These are phyloP conservation scores for Megaustenia siamemsis DNA, from an alignment of 2,888 invertebrate species.

Conservation along the genomic window DNA sequence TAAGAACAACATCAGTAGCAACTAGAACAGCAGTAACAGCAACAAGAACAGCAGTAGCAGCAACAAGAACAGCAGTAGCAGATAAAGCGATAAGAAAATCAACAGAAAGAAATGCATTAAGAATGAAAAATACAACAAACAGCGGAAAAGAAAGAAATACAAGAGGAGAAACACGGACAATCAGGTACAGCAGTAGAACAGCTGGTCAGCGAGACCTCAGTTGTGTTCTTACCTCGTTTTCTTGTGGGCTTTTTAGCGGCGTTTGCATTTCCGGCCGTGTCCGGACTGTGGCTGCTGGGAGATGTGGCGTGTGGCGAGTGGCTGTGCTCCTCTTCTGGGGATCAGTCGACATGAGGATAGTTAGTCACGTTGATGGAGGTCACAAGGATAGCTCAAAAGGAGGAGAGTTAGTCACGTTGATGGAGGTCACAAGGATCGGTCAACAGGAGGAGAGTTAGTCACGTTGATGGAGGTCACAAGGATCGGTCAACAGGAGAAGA, in stretches of 20 bases:
- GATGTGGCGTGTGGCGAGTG: conserved; percentile 44
- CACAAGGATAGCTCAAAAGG: no score
- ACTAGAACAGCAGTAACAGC: no score
- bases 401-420: no score
- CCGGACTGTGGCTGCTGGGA: conserved; percentile 50
- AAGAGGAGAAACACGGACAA: not conserved
- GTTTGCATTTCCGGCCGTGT: conserved; percentile 51
- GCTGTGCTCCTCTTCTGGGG: conserved; percentile 51
- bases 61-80: not conserved
- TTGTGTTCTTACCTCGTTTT: conserved; percentile 45
- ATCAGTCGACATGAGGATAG: not conserved
- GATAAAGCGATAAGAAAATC: not conserved
- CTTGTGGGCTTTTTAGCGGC: conserved; percentile 50
- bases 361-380: no score
- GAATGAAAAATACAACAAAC: not conserved
- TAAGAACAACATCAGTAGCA: not conserved
- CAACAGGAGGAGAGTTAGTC: no score
- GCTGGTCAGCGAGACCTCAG: not conserved
- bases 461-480: no score
- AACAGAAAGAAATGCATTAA: not conserved
- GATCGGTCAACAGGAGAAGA: no score
- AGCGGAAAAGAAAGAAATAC: not conserved
- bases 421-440: no score
- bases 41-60: not conserved
- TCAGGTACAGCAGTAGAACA: not conserved